Evolutionary conservation across 2,797 vertebrate species (phyloP).

Genomic region (Cephalopachus bancanus): DNA sequence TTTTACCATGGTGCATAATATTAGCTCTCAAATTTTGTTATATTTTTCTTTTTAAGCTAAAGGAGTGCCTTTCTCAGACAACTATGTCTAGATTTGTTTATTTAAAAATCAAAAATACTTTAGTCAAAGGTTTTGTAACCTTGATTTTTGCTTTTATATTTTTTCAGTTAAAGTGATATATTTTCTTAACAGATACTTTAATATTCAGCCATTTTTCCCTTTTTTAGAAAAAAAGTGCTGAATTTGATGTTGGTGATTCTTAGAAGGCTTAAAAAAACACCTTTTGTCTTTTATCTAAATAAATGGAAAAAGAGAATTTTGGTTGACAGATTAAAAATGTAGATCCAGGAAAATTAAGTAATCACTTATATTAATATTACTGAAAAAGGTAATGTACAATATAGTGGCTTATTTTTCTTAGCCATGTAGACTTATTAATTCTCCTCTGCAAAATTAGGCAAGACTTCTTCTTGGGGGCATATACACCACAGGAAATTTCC

Average conservation of each 20-base stretch:
- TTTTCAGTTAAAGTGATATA: neutral
- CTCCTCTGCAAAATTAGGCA: neutral
- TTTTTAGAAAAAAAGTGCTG: neutral
- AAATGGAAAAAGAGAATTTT: neutral
- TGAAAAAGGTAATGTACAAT: neutral
- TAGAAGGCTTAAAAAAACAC: neutral
- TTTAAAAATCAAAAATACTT: neutral
- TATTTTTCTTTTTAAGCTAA: neutral
- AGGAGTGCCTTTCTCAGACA: neutral
- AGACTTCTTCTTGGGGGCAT: neutral
- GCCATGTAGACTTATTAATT: neutral
- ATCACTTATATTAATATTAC: neutral
- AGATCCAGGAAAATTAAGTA: neutral
- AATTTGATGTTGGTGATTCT: neutral
- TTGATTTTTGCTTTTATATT: neutral
- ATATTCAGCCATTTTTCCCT: neutral
- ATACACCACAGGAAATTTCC: neutral
- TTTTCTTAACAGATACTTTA: neutral
- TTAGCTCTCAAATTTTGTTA: neutral
- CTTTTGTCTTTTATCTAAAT: neutral
- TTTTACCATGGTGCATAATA: no score
- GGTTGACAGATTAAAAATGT: neutral
- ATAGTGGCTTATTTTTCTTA: neutral
- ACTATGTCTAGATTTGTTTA: neutral
- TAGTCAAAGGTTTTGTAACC: neutral